Percentiles rank a stretch among this genome's conserved stretches.
These are phyloP conservation scores for Epinotia demarniana DNA, from an alignment of 2,888 invertebrate species.

Conservation along the genomic window DNA sequence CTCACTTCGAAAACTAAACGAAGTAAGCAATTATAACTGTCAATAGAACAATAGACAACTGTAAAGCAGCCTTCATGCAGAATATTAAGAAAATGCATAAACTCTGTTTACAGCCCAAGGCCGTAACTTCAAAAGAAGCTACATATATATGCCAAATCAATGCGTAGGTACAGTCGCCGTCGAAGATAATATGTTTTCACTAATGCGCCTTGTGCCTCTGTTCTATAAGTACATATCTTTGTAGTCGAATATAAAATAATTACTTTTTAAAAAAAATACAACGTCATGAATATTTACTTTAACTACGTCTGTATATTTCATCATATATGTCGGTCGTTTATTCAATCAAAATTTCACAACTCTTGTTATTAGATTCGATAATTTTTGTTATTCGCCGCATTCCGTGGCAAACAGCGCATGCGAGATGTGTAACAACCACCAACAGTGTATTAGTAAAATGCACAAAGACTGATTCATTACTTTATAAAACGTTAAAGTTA, in stretches of 20 bases:
- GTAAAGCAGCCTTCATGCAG: slow-evolving; percentile 3
- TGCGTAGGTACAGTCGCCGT: slow-evolving; percentile 48
- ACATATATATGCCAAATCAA: neutral
- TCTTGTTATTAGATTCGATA: slow-evolving; percentile 65
- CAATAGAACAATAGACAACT: slow-evolving; percentile 1
- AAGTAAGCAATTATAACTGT: neutral
- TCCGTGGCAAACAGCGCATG: neutral
- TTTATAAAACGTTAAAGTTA: no score
- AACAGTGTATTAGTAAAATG: neutral
- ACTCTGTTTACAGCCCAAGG: slow-evolving; percentile 44
- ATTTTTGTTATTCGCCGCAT: neutral
- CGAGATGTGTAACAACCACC: neutral
- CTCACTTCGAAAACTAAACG: neutral
- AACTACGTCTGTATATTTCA: neutral
- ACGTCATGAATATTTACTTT: neutral
- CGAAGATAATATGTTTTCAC: no score
- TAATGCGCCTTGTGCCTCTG: no score
- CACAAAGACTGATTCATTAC: neutral
- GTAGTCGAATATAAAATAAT: neutral
- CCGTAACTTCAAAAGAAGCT: slow-evolving; percentile 54
- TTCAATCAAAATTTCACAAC: slow-evolving; percentile 51
- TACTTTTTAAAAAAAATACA: neutral
- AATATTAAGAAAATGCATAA: slow-evolving; percentile 10
- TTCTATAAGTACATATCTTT: neutral
- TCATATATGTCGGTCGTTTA: neutral